Conservation (phyloP, 2,888 invertebrate genomes). For the Drosophila robusta region DNA sequence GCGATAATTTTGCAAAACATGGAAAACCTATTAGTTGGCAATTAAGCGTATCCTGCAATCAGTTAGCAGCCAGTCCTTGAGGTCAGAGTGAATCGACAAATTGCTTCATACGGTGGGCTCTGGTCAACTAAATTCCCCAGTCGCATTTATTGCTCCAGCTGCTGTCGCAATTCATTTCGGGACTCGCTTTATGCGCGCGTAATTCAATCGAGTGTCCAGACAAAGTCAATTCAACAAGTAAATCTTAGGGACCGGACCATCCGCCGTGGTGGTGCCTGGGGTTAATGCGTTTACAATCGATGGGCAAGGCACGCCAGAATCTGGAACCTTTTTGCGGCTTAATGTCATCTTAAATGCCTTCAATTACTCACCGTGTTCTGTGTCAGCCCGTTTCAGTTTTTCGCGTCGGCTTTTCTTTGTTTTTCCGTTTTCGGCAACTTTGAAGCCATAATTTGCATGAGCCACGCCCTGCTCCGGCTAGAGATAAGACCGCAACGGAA, state of each 20-base stretch:
- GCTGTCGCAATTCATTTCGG: constrained; percentile 38
- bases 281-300: constrained; percentile 49
- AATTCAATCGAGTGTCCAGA: constrained; percentile 68
- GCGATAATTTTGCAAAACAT: constrained; percentile 44
- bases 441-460: constrained; percentile 52
- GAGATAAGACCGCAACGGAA: constrained; percentile 34
- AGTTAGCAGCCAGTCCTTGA: constrained; percentile 11
- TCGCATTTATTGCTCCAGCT: constrained; percentile 41
- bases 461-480: constrained; percentile 30
- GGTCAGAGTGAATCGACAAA: constrained; percentile 21
- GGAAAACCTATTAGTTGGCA: constrained; percentile 65
- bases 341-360: constrained; percentile 74
- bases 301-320: not conserved
- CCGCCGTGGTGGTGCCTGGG: not conserved
- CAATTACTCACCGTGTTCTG: constrained; percentile 63
- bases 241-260: constrained; percentile 31
- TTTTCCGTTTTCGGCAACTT: constrained; percentile 7
- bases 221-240: constrained; percentile 71
- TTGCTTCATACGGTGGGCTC: not conserved
- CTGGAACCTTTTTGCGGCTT: constrained; percentile 64
- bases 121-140: constrained; percentile 30
- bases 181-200: constrained; percentile 37
- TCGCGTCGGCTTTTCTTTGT: constrained; percentile 1
- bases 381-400: constrained; percentile 36
- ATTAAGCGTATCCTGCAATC: constrained; percentile 51